A percentile compares a stretch with the other conserved stretches of the same genome.
These are phyloP conservation scores for Dasypus novemcinctus DNA, from an alignment of 2,113 vertebrate genomes.

Conservation along the genomic window DNA sequence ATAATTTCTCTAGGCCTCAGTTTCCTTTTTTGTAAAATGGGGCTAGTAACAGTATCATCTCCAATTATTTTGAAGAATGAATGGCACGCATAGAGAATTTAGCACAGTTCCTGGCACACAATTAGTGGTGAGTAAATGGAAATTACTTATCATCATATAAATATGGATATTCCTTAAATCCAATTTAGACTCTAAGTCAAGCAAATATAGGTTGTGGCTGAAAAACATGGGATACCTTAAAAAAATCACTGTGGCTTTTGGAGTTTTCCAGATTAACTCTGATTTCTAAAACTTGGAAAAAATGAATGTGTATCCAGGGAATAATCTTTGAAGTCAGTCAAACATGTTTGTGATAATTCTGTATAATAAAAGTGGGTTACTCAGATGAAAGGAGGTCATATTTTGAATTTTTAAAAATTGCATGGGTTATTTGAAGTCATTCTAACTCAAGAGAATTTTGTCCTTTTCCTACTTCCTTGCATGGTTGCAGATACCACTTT, in stretches of 20 bases:
- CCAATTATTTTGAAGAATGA: neutral
- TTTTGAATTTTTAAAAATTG: neutral
- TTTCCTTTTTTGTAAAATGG: neutral
- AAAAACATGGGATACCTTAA: neutral
- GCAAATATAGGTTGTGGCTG: neutral
- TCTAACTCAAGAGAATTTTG: neutral
- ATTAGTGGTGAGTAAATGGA: neutral
- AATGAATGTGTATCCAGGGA: neutral
- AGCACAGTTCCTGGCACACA: neutral
- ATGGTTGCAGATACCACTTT: neutral
- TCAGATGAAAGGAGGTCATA: neutral
- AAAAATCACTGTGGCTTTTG: neutral
- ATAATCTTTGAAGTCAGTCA: neutral
- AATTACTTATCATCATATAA: neutral
- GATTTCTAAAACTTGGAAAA: conserved; percentile 16
- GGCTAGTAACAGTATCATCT: neutral
- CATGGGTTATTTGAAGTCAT: neutral
- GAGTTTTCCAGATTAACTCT: neutral
- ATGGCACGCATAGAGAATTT: neutral
- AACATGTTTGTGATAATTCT: neutral
- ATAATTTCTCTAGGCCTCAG: neutral
- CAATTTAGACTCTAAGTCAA: neutral
- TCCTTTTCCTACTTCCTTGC: conserved; percentile 11
- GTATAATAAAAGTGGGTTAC: neutral
- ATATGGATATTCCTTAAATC: neutral